phyloP scores from a whole-genome alignment of 2,797 vertebrate genomes.

The Florisuga fusca region DNA sequence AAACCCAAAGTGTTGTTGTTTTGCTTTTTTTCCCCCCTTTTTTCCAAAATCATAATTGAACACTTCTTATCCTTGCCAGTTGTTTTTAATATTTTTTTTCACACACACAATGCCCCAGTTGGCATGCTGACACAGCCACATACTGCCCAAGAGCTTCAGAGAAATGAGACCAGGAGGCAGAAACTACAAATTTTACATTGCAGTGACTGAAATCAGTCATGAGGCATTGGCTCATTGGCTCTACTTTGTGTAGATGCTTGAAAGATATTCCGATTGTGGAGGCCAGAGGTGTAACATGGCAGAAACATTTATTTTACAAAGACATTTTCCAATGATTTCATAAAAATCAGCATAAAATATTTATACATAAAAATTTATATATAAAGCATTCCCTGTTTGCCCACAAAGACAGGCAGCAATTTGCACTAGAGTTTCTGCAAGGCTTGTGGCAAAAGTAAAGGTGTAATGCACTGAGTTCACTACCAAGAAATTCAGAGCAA shows the following conservation, averaged over 20 bases:
- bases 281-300: neutral
- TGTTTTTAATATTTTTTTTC: neutral
- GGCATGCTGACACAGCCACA: neutral
- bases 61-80: neutral
- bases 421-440: neutral
- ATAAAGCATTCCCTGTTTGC: neutral
- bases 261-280: neutral
- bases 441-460: neutral
- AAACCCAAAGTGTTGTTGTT: neutral
- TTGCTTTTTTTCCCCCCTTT: no score
- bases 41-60: neutral
- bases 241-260: neutral
- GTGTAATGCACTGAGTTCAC: neutral
- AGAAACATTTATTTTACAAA: neutral
- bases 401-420: neutral
- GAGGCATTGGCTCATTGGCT: neutral
- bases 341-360: neutral
- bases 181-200: neutral
- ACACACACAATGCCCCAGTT: neutral
- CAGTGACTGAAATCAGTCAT: neutral
- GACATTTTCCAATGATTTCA: neutral
- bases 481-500: accelerated
- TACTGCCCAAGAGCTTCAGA: neutral
- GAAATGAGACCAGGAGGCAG: neutral
- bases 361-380: neutral